A percentile compares a stretch with the other conserved stretches of the same genome.
These are phyloP conservation scores for Proisotoma minuta DNA, from an alignment of 2,888 invertebrate genomes.

Conservation along the genomic window DNA sequence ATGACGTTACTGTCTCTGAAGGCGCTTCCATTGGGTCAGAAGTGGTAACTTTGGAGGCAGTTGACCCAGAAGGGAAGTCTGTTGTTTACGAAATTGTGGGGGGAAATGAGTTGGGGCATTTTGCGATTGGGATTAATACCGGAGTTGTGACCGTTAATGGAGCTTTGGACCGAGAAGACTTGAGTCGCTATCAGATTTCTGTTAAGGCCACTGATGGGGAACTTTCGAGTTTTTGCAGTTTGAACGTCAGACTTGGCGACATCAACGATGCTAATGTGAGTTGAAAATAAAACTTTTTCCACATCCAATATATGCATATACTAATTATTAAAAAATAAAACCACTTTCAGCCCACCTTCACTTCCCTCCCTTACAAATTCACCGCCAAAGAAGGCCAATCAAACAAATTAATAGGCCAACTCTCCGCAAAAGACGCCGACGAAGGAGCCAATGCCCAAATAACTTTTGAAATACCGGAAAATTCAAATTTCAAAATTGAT, in stretches of 20 bases:
- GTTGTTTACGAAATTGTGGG: constrained; percentile 80
- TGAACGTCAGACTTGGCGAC: constrained; percentile 83
- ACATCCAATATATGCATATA: no score
- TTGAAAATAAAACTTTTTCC: neutral
- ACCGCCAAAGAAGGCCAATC: constrained; percentile 49
- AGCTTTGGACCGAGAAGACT: constrained; percentile 77
- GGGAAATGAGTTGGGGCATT: constrained; percentile 83
- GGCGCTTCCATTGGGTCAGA: constrained; percentile 66
- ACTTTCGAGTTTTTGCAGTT: constrained; percentile 72
- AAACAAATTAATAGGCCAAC: constrained; percentile 64
- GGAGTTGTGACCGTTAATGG: constrained; percentile 84
- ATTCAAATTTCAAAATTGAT: constrained; percentile 73
- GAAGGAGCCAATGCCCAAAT: constrained; percentile 78
- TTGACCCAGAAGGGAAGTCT: constrained; percentile 54
- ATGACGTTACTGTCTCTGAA: constrained; percentile 82
- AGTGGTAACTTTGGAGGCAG: constrained; percentile 48
- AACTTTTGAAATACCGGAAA: constrained; percentile 72
- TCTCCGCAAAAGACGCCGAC: constrained; percentile 79
- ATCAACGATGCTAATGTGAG: constrained; percentile 72
- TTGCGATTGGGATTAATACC: constrained; percentile 75
- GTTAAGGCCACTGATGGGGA: no score
- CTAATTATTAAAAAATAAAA: no score
- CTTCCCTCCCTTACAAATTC: constrained; percentile 73
- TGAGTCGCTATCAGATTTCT: no score
- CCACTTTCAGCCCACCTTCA: no score